Conservation (phyloP, 1,140 invertebrate genomes). For the Bombus huntii region DNA sequence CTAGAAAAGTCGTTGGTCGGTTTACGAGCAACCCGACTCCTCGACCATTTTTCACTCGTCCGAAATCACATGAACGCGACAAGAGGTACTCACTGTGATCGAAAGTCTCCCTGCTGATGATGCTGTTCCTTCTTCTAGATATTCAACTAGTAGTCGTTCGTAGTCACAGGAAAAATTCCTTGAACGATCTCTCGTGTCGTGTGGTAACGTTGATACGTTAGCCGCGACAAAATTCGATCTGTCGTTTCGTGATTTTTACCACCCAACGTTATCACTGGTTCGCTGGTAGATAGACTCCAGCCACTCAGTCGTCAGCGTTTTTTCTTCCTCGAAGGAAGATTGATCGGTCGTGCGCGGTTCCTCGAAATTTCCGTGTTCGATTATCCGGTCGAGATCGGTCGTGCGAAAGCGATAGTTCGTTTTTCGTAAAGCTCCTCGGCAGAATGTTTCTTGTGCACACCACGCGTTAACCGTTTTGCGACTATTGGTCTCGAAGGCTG, state of each 20-base stretch:
- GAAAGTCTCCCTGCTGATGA: neutral
- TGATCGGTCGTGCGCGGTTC: neutral
- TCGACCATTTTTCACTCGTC: too few species aligned
- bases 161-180: neutral
- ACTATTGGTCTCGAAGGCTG: constrained; percentile 78
- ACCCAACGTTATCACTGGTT: neutral
- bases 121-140: neutral
- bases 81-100: constrained; percentile 7
- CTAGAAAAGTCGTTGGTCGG: neutral
- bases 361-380: neutral
- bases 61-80: neutral
- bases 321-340: neutral
- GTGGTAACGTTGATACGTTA: too few species aligned
- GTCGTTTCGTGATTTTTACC: neutral
- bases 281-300: neutral
- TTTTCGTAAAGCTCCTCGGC: neutral
- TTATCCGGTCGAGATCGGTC: neutral
- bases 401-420: neutral
- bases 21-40: neutral
- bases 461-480: constrained; percentile 77
- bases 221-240: too few species aligned
- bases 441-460: constrained; percentile 21
- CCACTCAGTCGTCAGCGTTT: neutral
- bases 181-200: too few species aligned
- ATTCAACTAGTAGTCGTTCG: neutral